A percentile compares a stretch with the other conserved stretches of the same genome.
phyloP scores from a whole-genome alignment of 1,140 invertebrate species.

The Lasioglossum albipes region DNA sequence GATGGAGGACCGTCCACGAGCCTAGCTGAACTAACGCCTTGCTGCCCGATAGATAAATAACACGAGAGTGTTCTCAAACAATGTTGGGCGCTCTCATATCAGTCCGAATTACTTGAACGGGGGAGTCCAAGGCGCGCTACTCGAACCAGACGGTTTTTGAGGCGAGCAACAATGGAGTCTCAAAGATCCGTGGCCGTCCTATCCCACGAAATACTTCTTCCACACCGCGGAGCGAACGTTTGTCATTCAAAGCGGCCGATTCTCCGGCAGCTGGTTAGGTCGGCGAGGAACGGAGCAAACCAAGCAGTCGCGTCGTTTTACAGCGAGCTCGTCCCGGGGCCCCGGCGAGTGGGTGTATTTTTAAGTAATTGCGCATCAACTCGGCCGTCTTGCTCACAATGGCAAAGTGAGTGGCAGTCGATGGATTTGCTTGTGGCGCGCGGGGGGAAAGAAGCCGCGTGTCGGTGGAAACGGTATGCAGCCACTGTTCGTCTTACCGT shows the following conservation, averaged over 20 bases:
- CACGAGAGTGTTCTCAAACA: background rate
- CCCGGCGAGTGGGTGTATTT: constrained; percentile 46
- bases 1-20: too few species aligned
- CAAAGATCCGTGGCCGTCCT: background rate
- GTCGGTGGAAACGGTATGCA: constrained; percentile 39
- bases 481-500: constrained; percentile 55
- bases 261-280: background rate
- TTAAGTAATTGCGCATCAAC: constrained; percentile 60
- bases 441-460: constrained; percentile 19
- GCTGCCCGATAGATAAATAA: too few species aligned
- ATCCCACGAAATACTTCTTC: constrained; percentile 14
- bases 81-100: background rate
- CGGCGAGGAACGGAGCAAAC: background rate
- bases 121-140: background rate
- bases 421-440: constrained; percentile 36
- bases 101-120: background rate
- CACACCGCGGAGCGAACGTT: constrained; percentile 29
- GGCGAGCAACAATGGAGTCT: background rate
- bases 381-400: constrained; percentile 49
- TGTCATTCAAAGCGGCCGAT: constrained; percentile 46
- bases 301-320: background rate
- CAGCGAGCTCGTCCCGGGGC: background rate
- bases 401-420: constrained; percentile 43
- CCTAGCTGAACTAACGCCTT: too few species aligned
- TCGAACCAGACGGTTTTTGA: background rate